Conservation (phyloP, 2,888 invertebrate genomes). For the Polyommatus iphigenia region DNA sequence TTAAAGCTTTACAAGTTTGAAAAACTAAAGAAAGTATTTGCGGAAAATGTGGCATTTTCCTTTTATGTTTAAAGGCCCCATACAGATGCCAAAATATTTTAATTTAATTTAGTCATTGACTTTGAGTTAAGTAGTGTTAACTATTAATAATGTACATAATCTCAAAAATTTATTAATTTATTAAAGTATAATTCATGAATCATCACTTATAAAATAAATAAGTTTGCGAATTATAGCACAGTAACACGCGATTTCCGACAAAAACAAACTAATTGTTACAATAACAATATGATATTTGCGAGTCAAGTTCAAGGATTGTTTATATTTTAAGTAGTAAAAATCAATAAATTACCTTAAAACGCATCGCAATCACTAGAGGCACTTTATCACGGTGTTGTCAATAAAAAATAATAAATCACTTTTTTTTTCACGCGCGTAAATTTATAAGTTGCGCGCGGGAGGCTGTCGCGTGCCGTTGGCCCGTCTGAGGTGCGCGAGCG, state of each 20-base stretch:
- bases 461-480: constrained; percentile 70
- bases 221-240: background rate
- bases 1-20: background rate
- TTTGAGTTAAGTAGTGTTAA: background rate
- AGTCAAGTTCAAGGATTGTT: constrained; percentile 30
- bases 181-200: background rate
- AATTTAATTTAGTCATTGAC: background rate
- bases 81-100: background rate
- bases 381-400: constrained; percentile 24
- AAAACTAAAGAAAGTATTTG: too few relatives aligned
- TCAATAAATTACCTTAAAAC: constrained; percentile 44
- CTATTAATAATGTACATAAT: background rate
- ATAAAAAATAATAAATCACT: constrained; percentile 47
- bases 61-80: background rate
- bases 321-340: background rate
- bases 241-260: constrained; percentile 3
- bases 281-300: constrained; percentile 12
- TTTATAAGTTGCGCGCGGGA: constrained; percentile 62
- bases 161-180: background rate
- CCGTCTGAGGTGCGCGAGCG: constrained; percentile 72
- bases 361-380: constrained; percentile 40
- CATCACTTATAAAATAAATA: background rate
- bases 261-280: constrained; percentile 17
- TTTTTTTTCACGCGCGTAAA: constrained; percentile 64
- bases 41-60: too few relatives aligned